Conservation (phyloP, 2,113 vertebrate genomes). For the Motacilla tschutschensis region DNA sequence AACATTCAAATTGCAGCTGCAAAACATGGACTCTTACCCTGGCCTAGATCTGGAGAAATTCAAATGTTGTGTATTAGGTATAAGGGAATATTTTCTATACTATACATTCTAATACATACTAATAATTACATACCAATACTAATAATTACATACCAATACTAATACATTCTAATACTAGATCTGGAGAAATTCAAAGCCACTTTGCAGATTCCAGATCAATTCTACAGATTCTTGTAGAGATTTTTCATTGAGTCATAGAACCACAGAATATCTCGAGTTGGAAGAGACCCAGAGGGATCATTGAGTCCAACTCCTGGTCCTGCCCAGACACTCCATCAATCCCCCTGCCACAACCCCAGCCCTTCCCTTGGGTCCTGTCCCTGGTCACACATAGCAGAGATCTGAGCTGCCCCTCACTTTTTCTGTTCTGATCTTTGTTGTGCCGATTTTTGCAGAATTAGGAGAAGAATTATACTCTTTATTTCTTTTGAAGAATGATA, state of each 20-base stretch:
- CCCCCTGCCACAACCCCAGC: background rate
- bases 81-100: too few species aligned
- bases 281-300: background rate
- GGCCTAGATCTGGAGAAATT: too few species aligned
- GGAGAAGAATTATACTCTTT: background rate
- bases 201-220: background rate
- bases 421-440: background rate
- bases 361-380: background rate
- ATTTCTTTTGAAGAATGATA: background rate
- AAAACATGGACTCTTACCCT: background rate
- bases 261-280: background rate
- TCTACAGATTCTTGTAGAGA: background rate
- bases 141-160: too few species aligned
- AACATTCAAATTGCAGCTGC: background rate
- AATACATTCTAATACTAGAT: too few species aligned
- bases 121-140: too few species aligned
- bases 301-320: rapidly evolving
- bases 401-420: background rate
- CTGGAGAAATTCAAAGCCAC: background rate
- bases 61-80: too few species aligned
- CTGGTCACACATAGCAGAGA: background rate
- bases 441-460: background rate
- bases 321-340: background rate
- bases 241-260: background rate
- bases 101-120: too few species aligned